A percentile compares a stretch with the other conserved stretches of the same genome.
Conservation (phyloP, 23 tunicate species). For the Pegea sp. region DNA sequence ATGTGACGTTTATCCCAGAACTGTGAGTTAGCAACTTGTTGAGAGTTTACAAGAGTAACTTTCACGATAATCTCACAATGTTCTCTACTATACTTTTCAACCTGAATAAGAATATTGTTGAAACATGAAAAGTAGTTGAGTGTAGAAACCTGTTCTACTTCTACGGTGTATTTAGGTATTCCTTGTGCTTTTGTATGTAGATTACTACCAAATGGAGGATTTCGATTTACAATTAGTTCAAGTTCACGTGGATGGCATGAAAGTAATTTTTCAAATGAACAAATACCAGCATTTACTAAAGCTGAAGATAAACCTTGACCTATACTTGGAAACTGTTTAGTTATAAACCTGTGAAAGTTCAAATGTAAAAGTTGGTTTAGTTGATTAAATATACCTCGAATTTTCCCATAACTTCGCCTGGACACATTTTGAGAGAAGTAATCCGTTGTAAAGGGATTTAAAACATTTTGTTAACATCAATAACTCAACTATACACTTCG, state of each 20-base stretch:
- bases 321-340: conserved; percentile 53
- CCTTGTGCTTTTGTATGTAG: conserved; percentile 14
- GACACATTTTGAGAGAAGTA: conserved; percentile 38
- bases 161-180: conserved; percentile 42
- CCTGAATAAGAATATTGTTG: no score
- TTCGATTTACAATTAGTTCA: conserved; percentile 50
- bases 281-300: conserved; percentile 55
- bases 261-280: conserved; percentile 25
- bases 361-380: background rate
- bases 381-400: conserved; percentile 19
- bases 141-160: conserved; percentile 28
- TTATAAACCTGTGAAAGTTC: conserved; percentile 12
- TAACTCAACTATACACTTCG: conserved; percentile 44
- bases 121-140: no score
- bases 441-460: conserved; percentile 23
- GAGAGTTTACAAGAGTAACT: conserved; percentile 17
- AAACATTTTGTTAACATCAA: conserved; percentile 19
- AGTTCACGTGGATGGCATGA: conserved; percentile 45
- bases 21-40: conserved; percentile 3
- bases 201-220: conserved; percentile 68
- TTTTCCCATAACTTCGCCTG: conserved; percentile 69
- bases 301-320: conserved; percentile 35
- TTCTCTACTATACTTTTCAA: conserved; percentile 9
- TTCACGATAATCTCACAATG: conserved; percentile 21
- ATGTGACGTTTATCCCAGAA: conserved; percentile 21